Base-by-base conservation (phyloP, 2,797 vertebrate species). In the Gymnopithys bicolor region DNA sequence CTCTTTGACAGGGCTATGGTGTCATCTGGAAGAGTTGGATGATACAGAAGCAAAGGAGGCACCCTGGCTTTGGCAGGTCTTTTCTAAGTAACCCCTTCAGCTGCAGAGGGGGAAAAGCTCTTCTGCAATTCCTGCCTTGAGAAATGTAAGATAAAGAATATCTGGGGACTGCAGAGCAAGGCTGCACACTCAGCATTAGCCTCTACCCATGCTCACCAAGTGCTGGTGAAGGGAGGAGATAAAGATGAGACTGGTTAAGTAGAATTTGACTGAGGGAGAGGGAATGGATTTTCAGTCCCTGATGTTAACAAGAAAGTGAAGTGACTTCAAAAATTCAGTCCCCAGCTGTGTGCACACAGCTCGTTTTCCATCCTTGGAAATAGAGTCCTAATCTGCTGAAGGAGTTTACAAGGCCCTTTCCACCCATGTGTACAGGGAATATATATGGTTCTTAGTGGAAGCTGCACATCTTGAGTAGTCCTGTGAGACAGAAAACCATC, bases 31-130 rank as follows among this genome's bases (percentile, higher is more conserved):
- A 63, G 67, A 64, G n/a, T 63, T 37, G 59, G 64, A 9, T 3
- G 37, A 19, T 27, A 43, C 37, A 52, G 39, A 51, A 89, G 63
- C 27, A 68, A 28, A 83, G 35, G 46, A 17, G 48, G 53, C 24
- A 12, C 0, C 0, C 7, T 69, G 51, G 13, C n/a, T 80, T 84
- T 79, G 69, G n/a, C n/a, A 58, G 32, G 35, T 0, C 23, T 3
- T 1, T 13, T 24, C 30, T 43, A 43, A 64, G 49, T 27, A 51
- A 21, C n/a, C 7, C 14, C 30, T 28, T 10, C 13, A 79, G 48
- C 15, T 68, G 55, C 24, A 64, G 85, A 45, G 17, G 17, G 7
- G 27, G 13, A 27, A 89, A 82, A 82, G 25, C 28, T 69, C 16
- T 51, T 91, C 49, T 86, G 62, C 22, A 39, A 51, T 13, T 88